phyloP scores from a whole-genome alignment of 92 coral and sea anemone genomes.

The Epizoanthus stellaris region DNA sequence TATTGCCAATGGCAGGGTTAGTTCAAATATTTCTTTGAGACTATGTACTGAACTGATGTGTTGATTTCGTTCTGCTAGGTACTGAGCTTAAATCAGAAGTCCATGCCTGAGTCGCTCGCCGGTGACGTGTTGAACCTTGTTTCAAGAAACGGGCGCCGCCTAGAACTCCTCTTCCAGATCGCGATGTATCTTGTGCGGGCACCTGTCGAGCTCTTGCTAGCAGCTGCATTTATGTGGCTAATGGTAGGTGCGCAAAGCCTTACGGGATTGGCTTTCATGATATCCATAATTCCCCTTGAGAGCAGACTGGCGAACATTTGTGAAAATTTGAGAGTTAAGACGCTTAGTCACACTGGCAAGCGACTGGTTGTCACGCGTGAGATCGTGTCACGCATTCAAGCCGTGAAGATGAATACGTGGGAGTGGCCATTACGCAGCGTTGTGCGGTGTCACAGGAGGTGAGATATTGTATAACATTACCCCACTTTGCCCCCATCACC shows the following conservation, averaged over 20 bases:
- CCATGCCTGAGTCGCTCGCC: constrained; percentile 10
- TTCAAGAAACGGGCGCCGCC: constrained; percentile 18
- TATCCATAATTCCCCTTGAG: constrained; percentile 39
- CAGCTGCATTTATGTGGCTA: constrained; percentile 31
- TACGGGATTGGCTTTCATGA: constrained; percentile 34
- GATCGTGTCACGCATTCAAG: constrained; percentile 34
- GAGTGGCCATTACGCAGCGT: constrained; percentile 22
- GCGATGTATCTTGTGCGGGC: constrained; percentile 13
- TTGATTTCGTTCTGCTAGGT: background rate
- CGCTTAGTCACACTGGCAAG: constrained; percentile 16
- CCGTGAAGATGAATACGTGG: constrained; percentile 32
- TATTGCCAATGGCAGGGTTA: too few relatives aligned
- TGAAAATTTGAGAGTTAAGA: constrained; percentile 28
- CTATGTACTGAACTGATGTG: too few relatives aligned
- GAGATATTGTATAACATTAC: background rate
- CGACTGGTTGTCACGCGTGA: constrained; percentile 35
- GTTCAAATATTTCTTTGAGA: too few relatives aligned
- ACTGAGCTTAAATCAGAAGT: constrained; percentile 32
- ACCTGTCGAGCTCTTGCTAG: constrained; percentile 23
- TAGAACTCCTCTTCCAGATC: constrained; percentile 21
- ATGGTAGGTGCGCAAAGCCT: constrained; percentile 34
- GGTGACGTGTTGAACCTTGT: background rate
- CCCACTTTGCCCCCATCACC: too few relatives aligned
- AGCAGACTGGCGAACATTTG: constrained; percentile 44
- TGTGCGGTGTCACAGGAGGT: constrained; percentile 27